phyloP scores from a whole-genome alignment of 2,888 invertebrate genomes.

The Andrena trimmerana region DNA sequence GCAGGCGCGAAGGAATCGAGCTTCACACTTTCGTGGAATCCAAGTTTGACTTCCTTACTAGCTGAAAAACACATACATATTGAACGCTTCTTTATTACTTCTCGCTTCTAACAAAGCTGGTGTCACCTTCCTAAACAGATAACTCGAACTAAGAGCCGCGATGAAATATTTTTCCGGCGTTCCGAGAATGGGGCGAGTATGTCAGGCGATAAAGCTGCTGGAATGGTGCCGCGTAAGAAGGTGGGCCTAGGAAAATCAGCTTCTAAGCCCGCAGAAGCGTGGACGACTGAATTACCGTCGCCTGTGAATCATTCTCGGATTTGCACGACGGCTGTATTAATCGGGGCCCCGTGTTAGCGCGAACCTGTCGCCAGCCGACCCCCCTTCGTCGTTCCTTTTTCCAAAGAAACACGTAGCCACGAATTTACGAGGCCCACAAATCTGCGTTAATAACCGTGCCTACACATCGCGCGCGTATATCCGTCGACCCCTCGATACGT shows the following conservation, averaged over 20 bases:
- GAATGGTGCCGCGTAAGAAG: background rate
- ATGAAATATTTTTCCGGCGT: constrained; percentile 14
- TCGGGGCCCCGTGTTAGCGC: constrained; percentile 26
- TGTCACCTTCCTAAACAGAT: background rate
- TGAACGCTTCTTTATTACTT: no score
- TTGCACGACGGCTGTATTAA: constrained; percentile 52
- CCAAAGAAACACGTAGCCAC: constrained; percentile 31
- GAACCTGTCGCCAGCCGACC: constrained; percentile 28
- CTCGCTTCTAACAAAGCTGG: background rate
- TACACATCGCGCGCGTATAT: constrained; percentile 39
- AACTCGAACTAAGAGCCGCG: background rate
- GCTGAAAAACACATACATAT: background rate
- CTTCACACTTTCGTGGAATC: constrained; percentile 10
- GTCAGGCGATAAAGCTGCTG: constrained; percentile 5
- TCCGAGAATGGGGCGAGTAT: constrained; percentile 34
- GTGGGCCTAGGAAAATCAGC: background rate
- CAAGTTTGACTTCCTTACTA: background rate
- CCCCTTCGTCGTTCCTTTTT: background rate
- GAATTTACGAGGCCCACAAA: constrained; percentile 60
- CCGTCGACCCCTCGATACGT: constrained; percentile 22
- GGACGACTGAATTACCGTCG: constrained; percentile 43
- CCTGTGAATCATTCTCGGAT: constrained; percentile 54
- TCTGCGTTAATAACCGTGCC: constrained; percentile 50
- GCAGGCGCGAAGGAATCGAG: constrained; percentile 17
- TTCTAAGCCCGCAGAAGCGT: constrained; percentile 6